phyloP scores from a whole-genome alignment of 2,797 vertebrate species.

The Cynodonichthys magdalenae region DNA sequence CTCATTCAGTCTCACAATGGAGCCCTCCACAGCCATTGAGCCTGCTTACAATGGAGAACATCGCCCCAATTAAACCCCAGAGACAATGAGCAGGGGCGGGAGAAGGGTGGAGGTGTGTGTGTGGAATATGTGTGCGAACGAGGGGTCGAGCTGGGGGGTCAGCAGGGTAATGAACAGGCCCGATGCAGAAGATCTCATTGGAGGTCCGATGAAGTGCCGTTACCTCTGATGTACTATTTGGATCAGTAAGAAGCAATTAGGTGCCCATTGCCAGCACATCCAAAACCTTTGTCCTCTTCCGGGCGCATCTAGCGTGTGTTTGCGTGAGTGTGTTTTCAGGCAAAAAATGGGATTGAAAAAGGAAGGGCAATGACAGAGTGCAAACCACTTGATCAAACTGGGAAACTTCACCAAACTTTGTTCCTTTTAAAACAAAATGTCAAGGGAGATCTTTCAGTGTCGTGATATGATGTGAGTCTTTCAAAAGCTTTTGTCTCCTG shows the following conservation, averaged over 20 bases:
- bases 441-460: constrained; percentile 13
- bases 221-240: constrained; percentile 85
- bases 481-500: not conserved
- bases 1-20: constrained; percentile 85
- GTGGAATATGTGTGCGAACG: constrained; percentile 73
- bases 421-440: constrained; percentile 25
- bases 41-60: constrained; percentile 80
- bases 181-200: constrained; percentile 72
- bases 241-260: constrained; percentile 87
- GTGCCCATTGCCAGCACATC: constrained; percentile 76
- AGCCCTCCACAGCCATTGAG: constrained; percentile 84
- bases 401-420: constrained; percentile 10
- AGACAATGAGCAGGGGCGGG: constrained; percentile 81
- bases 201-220: constrained; percentile 80
- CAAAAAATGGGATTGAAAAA: constrained; percentile 39
- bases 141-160: constrained; percentile 76
- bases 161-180: constrained; percentile 82
- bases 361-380: constrained; percentile 41
- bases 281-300: constrained; percentile 58
- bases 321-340: constrained; percentile 31
- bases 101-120: constrained; percentile 74
- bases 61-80: constrained; percentile 87
- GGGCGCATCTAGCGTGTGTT: constrained; percentile 35
- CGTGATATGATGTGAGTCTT: not conserved
- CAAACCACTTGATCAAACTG: constrained; percentile 19